phyloP scores from a whole-genome alignment of 2,113 vertebrate genomes.

The Peucedramus taeniatus region DNA sequence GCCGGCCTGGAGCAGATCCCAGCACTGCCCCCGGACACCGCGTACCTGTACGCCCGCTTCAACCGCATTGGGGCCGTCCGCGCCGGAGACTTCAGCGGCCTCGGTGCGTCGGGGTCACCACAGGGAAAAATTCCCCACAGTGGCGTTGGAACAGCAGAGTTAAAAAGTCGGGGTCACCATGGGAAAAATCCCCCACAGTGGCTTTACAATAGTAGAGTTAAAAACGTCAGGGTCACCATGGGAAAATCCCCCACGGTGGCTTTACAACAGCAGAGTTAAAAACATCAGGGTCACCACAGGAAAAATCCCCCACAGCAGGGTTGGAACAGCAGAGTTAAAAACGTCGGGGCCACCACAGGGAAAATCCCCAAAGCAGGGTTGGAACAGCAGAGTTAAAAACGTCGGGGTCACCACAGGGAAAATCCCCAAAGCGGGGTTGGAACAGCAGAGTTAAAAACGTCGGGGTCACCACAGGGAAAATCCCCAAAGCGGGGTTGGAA shows the following conservation, averaged over 20 bases:
- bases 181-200: rapidly evolving
- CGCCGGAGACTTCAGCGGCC: slow-evolving; percentile 68
- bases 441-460: not conserved
- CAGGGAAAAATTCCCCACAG: rapidly evolving
- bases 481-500: rapidly evolving
- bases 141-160: rapidly evolving
- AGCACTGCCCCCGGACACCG: slow-evolving; percentile 73
- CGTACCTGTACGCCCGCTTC: slow-evolving; percentile 80
- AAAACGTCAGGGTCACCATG: rapidly evolving
- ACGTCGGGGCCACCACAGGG: rapidly evolving
- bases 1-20: slow-evolving; percentile 68
- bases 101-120: slow-evolving; percentile 45
- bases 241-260: rapidly evolving
- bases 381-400: rapidly evolving
- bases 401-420: rapidly evolving
- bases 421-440: not conserved
- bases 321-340: rapidly evolving
- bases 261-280: rapidly evolving
- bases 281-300: rapidly evolving
- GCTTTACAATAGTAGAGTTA: rapidly evolving
- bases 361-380: rapidly evolving
- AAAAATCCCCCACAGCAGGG: rapidly evolving
- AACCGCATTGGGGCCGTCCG: slow-evolving; percentile 73
- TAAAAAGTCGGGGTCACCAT: not conserved
- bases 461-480: rapidly evolving